Evolutionary conservation across 2,888 invertebrate species (phyloP), one percentile per base, ranked within the genome.

Genomic region (Limenitis camilla): DNA sequence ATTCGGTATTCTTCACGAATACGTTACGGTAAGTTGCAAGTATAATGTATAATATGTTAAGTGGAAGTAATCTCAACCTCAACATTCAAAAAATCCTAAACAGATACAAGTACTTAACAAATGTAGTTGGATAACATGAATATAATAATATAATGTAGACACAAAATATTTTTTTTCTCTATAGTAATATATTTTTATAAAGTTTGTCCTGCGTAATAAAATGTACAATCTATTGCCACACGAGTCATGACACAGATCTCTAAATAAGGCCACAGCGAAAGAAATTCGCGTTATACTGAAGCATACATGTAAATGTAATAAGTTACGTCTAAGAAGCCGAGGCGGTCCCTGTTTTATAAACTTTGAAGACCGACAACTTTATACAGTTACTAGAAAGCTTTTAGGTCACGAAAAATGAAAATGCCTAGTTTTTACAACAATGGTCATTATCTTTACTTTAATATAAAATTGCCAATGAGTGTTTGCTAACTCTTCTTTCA

Each of bases 261-360:
- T 31, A 48, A 56, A 56, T 50, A 44, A 47, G 56, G 50, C 39
- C 53, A 56, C 28, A 44, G 47, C 42, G 72, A 72, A 74, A 71
- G 72, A 72, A 71, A 72, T 71, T 73, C 73, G 70, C 72, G 67
- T 67, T 66, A 65, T 73, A 74, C 68, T 76, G 71, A 66, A 71
- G 66, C 55, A 50, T 58, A 54, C 47, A 57, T 52, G 53, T 53
- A 55, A 55, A 61, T 52, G 47, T 55, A 53, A 55, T 57, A 59
- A 55, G 50, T 55, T 59, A 52, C 44, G 52, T 47, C 52, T 43
- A 39, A 50, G 49, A 49, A 50, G 46, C 69, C 42, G 50, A 47
- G 52, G 31, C 40, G 47, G 49, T 56, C 43, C 69, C 66, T 68
- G 68, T 74, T 74, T 73, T 71, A 70, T 68, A 68, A 81, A 78